Evolutionary conservation across 1,140 invertebrate genomes (phyloP).

Genomic region (Uloborus diversus): DNA sequence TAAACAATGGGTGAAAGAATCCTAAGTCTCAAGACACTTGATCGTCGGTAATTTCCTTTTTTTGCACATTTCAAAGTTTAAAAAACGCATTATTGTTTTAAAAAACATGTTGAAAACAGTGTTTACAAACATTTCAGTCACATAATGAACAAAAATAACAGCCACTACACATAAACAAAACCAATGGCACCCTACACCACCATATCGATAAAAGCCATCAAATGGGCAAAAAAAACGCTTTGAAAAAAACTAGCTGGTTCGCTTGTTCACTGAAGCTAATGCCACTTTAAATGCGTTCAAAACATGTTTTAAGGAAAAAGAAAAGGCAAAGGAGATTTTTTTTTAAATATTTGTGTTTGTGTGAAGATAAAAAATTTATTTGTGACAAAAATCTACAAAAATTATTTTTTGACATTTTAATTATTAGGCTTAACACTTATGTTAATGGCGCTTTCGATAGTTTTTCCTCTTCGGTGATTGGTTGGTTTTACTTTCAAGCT

Average conservation of each 20-base stretch:
- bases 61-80: neutral
- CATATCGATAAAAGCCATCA: conserved; percentile 56
- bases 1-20: conserved; percentile 45
- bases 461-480: conserved; percentile 43
- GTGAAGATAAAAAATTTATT: neutral
- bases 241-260: conserved; percentile 31
- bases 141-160: conserved; percentile 56
- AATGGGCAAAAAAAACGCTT: conserved; percentile 37
- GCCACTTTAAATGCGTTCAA: conserved; percentile 23
- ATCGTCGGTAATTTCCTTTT: conserved; percentile 27
- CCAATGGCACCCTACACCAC: conserved; percentile 52
- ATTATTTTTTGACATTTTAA: conserved; percentile 10
- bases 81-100: neutral
- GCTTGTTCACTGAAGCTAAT: conserved; percentile 22
- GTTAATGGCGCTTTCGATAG: neutral
- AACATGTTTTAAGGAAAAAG: neutral
- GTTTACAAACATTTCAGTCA: conserved; percentile 44
- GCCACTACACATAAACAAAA: conserved; percentile 55
- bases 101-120: conserved; percentile 39
- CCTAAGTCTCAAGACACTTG: conserved; percentile 10
- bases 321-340: neutral
- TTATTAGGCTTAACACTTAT: conserved; percentile 30
- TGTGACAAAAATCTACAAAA: neutral
- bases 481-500: conserved; percentile 29
- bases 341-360: neutral